A percentile compares a stretch with the other conserved stretches of the same genome.
Conservation (phyloP, 2,113 vertebrate species). For the Melanerpes aurifrons region DNA sequence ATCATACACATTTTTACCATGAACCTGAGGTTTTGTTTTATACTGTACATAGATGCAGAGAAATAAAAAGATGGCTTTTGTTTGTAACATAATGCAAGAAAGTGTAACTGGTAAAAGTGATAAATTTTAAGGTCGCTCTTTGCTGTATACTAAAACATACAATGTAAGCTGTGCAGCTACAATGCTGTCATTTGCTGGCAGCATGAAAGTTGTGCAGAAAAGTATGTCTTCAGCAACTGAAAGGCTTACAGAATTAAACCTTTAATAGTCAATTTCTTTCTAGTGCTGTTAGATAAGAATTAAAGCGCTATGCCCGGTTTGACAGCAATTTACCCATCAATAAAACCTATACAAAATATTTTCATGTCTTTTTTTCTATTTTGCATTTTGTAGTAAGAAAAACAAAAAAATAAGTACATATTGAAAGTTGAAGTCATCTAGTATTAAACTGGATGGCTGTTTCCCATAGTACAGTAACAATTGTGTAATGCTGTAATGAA, state of each 20-base stretch:
- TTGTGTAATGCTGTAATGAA: neutral
- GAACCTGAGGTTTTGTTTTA: slow-evolving; percentile 11
- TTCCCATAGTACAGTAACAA: neutral
- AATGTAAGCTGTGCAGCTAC: neutral
- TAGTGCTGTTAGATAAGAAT: neutral
- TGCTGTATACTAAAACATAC: neutral
- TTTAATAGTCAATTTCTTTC: neutral
- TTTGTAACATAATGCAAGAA: neutral
- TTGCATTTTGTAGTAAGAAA: neutral
- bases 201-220: neutral
- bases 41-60: slow-evolving; percentile 19
- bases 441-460: neutral
- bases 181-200: neutral
- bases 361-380: neutral
- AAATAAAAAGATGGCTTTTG: neutral
- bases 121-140: neutral
- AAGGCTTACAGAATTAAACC: neutral
- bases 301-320: neutral
- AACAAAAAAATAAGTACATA: neutral
- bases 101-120: neutral
- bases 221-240: neutral
- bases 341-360: slow-evolving; percentile 35
- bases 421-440: neutral
- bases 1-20: neutral
- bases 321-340: slow-evolving; percentile 42